These are phyloP conservation scores for Drosophila malerkotliana DNA, from an alignment of 1,140 invertebrate species.

Conservation along the genomic window DNA sequence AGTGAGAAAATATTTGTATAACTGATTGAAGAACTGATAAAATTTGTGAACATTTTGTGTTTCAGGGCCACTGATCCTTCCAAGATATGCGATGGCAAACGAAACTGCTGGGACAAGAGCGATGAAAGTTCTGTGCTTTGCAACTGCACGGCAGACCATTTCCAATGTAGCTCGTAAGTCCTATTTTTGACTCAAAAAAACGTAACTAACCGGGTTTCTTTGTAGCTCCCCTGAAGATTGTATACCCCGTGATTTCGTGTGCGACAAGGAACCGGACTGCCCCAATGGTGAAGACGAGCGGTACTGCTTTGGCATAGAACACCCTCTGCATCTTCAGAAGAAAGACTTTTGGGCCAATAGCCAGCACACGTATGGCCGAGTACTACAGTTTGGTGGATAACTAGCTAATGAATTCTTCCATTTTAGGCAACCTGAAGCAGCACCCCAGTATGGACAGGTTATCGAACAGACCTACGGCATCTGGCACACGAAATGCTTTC, in stretches of 20 bases:
- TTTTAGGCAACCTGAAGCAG: conserved; percentile 32
- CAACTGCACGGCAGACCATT: conserved; percentile 85
- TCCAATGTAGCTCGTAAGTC: conserved; percentile 85
- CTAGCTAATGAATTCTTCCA: conserved; percentile 9
- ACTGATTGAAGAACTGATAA: background rate
- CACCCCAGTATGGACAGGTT: conserved; percentile 85
- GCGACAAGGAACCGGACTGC: conserved; percentile 89
- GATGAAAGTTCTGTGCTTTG: conserved; percentile 90
- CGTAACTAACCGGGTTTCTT: background rate
- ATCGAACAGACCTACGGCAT: conserved; percentile 85
- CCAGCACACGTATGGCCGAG: conserved; percentile 27
- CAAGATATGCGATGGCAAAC: conserved; percentile 90
- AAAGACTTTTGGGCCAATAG: conserved; percentile 53
- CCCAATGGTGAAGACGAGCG: conserved; percentile 88
- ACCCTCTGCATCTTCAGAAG: conserved; percentile 61
- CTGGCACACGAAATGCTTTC: conserved; percentile 87
- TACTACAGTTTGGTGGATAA: background rate
- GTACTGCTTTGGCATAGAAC: conserved; percentile 84
- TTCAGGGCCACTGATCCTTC: conserved; percentile 86
- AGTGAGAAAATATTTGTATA: conserved; percentile 49
- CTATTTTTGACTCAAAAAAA: background rate
- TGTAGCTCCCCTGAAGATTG: conserved; percentile 85
- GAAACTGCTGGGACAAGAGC: conserved; percentile 91
- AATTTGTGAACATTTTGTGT: background rate
- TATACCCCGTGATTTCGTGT: conserved; percentile 88